Percentiles rank a stretch among this genome's conserved stretches.
phyloP scores from a whole-genome alignment of 2,888 invertebrate species.

The Caenorhabditis becei region DNA sequence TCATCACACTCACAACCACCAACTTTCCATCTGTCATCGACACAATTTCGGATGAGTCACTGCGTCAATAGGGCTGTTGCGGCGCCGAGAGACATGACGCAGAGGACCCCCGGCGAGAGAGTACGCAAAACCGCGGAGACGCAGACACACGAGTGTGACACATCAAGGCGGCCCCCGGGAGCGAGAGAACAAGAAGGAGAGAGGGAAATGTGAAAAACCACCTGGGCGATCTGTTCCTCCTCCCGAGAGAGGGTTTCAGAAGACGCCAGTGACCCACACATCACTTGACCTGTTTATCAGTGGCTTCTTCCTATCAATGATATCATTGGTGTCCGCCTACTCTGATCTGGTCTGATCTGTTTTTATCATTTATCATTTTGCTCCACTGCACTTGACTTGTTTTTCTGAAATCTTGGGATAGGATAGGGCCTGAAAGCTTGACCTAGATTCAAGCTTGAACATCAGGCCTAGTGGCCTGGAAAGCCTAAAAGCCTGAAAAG shows the following conservation, averaged over 20 bases:
- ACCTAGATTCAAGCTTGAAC: no score
- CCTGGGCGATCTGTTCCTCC: constrained; percentile 42
- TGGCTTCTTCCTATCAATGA: no score
- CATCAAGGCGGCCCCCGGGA: constrained; percentile 21
- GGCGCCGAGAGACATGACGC: constrained; percentile 13
- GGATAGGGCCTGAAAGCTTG: no score
- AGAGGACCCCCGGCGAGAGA: constrained; percentile 29
- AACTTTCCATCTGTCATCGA: constrained; percentile 10
- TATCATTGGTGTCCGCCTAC: no score
- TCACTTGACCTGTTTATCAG: no score
- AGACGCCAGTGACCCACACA: not conserved
- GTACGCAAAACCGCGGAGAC: not conserved
- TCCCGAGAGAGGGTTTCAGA: not conserved
- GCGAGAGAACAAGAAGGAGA: constrained; percentile 9
- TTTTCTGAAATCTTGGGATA: no score
- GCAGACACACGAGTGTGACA: constrained; percentile 41
- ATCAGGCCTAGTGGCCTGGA: no score
- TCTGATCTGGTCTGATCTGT: no score
- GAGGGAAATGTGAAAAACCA: constrained; percentile 44
- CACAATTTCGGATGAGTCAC: constrained; percentile 30
- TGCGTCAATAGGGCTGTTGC: constrained; percentile 33
- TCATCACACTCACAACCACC: not conserved
- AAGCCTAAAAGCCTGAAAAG: no score
- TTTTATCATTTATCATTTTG: no score
- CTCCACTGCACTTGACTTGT: no score